Evolutionary conservation across 2,113 vertebrate genomes (phyloP).

Genomic region (Bubo scandiacus): DNA sequence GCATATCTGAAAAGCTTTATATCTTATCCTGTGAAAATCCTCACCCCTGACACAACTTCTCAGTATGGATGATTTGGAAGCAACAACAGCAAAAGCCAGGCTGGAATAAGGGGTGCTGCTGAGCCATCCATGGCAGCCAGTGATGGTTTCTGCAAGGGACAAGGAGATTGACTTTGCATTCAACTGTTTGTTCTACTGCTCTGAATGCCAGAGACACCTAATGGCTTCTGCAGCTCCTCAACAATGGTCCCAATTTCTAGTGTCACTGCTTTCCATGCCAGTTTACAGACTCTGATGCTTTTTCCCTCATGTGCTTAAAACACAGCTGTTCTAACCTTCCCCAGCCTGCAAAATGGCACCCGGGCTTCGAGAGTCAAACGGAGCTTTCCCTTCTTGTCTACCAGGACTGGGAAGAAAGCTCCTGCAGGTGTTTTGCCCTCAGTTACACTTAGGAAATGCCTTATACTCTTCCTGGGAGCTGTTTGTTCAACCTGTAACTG

Average conservation of each 20-base stretch:
- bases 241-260: fast-evolving
- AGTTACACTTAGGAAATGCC: neutral
- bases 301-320: neutral
- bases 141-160: neutral
- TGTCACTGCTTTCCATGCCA: neutral
- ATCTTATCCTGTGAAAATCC: neutral
- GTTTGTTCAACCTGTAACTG: neutral
- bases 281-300: neutral
- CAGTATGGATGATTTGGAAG: neutral
- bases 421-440: neutral
- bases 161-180: neutral
- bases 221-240: neutral
- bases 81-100: neutral
- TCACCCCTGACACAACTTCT: neutral
- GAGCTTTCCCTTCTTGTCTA: neutral
- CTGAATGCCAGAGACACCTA: neutral
- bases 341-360: neutral
- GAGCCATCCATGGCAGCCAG: neutral
- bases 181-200: fast-evolving
- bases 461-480: neutral
- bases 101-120: neutral
- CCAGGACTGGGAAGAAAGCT: fast-evolving
- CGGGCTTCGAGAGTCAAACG: neutral
- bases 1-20: neutral
- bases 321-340: neutral